phyloP scores from a whole-genome alignment of 2,113 vertebrate species.

The Murina feae region DNA sequence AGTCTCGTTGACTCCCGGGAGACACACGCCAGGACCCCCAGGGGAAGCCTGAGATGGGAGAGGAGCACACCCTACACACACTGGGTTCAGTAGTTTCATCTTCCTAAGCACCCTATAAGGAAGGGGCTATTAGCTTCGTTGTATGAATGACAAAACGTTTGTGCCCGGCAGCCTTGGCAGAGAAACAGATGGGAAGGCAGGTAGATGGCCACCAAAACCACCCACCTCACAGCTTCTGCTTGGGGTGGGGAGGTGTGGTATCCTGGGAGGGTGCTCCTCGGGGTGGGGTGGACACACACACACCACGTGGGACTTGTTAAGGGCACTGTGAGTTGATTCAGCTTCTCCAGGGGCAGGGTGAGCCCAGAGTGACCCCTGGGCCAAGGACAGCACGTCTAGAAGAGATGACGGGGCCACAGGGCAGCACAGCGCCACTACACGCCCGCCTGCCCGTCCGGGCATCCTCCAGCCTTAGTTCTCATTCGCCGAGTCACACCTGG shows the following conservation, averaged over 20 bases:
- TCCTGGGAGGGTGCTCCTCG: background rate
- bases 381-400: background rate
- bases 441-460: rapidly evolving
- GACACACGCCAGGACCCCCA: background rate
- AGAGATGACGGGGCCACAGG: background rate
- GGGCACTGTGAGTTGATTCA: no score
- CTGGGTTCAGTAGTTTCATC: background rate
- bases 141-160: background rate
- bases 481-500: background rate
- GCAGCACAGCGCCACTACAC: background rate
- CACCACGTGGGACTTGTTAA: no score
- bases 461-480: background rate
- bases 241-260: background rate
- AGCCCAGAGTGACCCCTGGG: background rate
- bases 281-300: background rate
- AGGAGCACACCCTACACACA: background rate
- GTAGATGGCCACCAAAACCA: background rate
- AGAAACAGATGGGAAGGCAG: background rate
- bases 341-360: background rate
- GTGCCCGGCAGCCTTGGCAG: background rate
- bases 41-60: background rate
- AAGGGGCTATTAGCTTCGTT: background rate
- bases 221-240: background rate
- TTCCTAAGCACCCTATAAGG: background rate
- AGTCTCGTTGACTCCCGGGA: background rate